phyloP scores from a whole-genome alignment of 2,797 vertebrate genomes.

The Syngnathus rostellatus region DNA sequence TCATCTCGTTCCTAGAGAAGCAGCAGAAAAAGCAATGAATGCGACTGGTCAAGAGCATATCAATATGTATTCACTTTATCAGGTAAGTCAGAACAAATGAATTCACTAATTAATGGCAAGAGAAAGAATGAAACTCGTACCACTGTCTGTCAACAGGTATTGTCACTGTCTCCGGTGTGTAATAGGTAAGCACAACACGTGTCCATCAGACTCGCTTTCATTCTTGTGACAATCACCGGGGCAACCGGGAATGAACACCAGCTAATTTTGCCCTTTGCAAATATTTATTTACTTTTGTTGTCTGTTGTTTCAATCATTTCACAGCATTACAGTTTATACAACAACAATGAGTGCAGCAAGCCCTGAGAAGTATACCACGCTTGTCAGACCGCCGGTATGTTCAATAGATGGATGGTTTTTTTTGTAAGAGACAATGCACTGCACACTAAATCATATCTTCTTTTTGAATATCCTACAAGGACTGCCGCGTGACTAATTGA shows the following conservation, averaged over 20 bases:
- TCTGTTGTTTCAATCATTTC: slow-evolving; percentile 7
- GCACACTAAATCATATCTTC: neutral
- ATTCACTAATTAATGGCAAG: neutral
- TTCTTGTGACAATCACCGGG: slow-evolving; percentile 25
- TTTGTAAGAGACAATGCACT: neutral
- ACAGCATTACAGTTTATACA: slow-evolving; percentile 67
- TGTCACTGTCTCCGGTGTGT: slow-evolving; percentile 63
- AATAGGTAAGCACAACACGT: slow-evolving; percentile 53
- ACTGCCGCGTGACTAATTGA: slow-evolving; percentile 14
- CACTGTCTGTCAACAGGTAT: slow-evolving; percentile 45
- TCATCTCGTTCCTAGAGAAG: slow-evolving; percentile 62
- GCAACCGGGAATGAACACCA: neutral
- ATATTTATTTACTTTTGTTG: neutral
- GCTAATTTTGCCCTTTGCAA: neutral
- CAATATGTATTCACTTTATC: slow-evolving; percentile 71
- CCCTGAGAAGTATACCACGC: slow-evolving; percentile 58
- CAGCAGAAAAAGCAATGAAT: slow-evolving; percentile 81
- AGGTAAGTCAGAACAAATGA: slow-evolving; percentile 60
- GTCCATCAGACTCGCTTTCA: neutral
- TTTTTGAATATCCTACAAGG: slow-evolving; percentile 27
- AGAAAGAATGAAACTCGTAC: slow-evolving; percentile 10
- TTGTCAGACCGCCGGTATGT: slow-evolving; percentile 50
- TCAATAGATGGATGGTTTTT: neutral
- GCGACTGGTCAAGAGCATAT: slow-evolving; percentile 78
- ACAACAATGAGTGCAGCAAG: slow-evolving; percentile 67